These are phyloP conservation scores for Limonius californicus DNA, from an alignment of 1,140 invertebrate genomes.

Conservation along the genomic window DNA sequence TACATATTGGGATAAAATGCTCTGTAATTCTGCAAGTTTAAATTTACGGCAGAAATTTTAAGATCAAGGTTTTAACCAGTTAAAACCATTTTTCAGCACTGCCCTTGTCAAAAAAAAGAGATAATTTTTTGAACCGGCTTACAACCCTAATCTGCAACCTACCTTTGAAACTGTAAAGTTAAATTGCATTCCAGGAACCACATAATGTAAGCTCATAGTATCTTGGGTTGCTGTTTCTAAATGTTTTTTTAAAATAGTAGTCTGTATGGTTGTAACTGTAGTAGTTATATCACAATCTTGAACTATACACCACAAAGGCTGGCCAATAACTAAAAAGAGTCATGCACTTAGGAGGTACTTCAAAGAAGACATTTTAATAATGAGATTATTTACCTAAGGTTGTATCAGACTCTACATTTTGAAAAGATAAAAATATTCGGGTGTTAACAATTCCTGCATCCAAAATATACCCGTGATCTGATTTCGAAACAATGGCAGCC, in stretches of 20 bases:
- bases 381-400: slow-evolving; percentile 45
- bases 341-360: neutral
- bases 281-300: neutral
- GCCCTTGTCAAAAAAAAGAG: too few relatives aligned
- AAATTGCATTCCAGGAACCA: neutral
- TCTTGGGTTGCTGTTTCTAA: neutral
- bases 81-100: too few relatives aligned
- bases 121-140: too few relatives aligned
- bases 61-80: too few relatives aligned
- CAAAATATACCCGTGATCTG: slow-evolving; percentile 79
- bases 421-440: slow-evolving; percentile 63
- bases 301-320: neutral
- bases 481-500: slow-evolving; percentile 65
- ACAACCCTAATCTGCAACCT: too few relatives aligned
- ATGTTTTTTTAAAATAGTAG: neutral
- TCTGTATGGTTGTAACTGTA: neutral
- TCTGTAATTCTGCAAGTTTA: too few relatives aligned
- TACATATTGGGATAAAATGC: too few relatives aligned
- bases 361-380: neutral
- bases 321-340: neutral
- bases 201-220: neutral
- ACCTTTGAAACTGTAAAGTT: too few relatives aligned
- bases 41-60: too few relatives aligned
- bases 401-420: slow-evolving; percentile 46
- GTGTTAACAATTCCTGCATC: slow-evolving; percentile 70